A percentile compares a stretch with the other conserved stretches of the same genome.
Evolutionary conservation across 1,140 invertebrate species (phyloP).

Genomic region (Scaptomyza hsui): DNA sequence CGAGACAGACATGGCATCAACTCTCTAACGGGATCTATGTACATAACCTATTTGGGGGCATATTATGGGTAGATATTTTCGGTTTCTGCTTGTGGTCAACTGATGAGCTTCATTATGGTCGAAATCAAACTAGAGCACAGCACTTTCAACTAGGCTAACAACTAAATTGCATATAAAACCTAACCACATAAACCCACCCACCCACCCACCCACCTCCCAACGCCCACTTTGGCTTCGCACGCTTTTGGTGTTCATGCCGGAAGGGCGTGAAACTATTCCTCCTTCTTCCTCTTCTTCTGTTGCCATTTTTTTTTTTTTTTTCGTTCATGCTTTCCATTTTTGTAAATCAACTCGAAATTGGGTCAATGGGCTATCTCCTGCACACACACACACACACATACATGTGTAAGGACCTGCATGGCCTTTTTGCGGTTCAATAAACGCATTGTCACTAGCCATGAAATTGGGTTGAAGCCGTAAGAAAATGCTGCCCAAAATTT

Average conservation of each 20-base stretch:
- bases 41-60: neutral
- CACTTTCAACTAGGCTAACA: conserved; percentile 57
- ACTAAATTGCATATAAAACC: conserved; percentile 29
- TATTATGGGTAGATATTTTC: neutral
- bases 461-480: conserved; percentile 31
- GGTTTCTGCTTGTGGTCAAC: conserved; percentile 35
- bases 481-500: neutral
- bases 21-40: too few relatives aligned
- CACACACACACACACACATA: conserved; percentile 35
- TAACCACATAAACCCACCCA: neutral
- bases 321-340: conserved; percentile 46
- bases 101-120: conserved; percentile 11
- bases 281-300: conserved; percentile 23
- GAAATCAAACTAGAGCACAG: conserved; percentile 63
- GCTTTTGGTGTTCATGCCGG: conserved; percentile 24
- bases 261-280: conserved; percentile 37
- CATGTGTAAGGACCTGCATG: conserved; percentile 13
- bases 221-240: conserved; percentile 14
- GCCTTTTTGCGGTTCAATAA: conserved; percentile 67
- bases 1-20: too few relatives aligned
- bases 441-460: conserved; percentile 49
- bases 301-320: conserved; percentile 24
- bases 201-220: neutral
- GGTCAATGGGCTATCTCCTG: conserved; percentile 75
- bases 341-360: conserved; percentile 78